Evolutionary conservation across 2,113 vertebrate species (phyloP).

Genomic region (Martes martes): DNA sequence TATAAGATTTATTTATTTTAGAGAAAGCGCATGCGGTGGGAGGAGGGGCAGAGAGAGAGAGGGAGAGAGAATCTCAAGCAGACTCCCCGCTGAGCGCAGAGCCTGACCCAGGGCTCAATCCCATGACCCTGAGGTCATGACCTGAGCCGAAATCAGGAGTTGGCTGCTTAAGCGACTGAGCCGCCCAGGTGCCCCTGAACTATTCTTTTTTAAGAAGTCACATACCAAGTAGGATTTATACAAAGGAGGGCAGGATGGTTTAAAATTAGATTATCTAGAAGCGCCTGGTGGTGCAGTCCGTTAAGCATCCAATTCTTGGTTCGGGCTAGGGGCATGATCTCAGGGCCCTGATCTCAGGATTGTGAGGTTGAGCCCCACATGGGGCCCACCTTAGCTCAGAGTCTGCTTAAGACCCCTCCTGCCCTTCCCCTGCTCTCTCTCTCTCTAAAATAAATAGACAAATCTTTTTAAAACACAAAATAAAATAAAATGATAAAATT

Average conservation of each 20-base stretch:
- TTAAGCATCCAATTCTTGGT: neutral
- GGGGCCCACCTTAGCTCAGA: neutral
- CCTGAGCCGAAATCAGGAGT: neutral
- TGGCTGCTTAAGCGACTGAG: neutral
- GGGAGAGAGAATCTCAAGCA: neutral
- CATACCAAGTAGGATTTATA: neutral
- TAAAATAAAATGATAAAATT: neutral
- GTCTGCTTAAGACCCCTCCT: neutral
- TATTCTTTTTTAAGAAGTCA: neutral
- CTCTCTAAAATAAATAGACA: neutral
- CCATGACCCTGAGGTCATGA: neutral
- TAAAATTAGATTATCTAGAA: neutral
- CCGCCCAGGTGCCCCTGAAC: neutral
- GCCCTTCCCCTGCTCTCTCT: neutral
- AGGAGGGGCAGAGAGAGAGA: neutral
- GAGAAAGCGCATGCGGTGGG: neutral
- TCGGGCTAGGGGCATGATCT: neutral
- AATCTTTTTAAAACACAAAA: neutral
- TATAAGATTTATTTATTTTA: neutral
- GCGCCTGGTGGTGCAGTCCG: neutral
- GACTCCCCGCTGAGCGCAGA: neutral
- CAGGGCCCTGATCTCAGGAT: neutral
- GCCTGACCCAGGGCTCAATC: neutral
- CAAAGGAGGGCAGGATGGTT: neutral
- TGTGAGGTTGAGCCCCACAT: neutral